Evolutionary conservation across 2,113 vertebrate species (phyloP), one percentile per base, ranked within the genome.

Genomic region (Capricornis sumatraensis): DNA sequence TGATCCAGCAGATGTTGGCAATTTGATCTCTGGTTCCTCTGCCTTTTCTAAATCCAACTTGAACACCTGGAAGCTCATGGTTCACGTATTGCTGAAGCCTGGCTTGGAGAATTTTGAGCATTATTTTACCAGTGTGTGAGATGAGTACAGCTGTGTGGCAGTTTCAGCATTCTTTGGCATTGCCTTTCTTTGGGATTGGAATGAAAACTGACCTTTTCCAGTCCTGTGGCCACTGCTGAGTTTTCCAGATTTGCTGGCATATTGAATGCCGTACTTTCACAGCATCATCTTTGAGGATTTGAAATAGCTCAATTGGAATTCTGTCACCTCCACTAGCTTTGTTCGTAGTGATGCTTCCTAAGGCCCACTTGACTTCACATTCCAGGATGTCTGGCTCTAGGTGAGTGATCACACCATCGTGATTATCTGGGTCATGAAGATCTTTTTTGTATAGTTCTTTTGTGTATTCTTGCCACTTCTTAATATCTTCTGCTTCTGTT

Each of bases 101-200:
- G 62, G 62, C 7, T 21, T 67, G 17, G 33, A 67, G 33, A 36
- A 67, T 36, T 36, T 67, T 36, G 17, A 67, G 64, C 64, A 36
- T 36, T 67, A 67, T 1, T 67, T 67, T 36, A 67, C 17, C 21
- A 10, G 64, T 5, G 4, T 67, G 33, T 67, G 33, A 67, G 33
- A 67, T 36, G 64, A 36, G 33, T 36, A 0, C 64, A 67, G 1
- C 0, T 67, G 33, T 36, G 33, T 1, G 8, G 33, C 2, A 67
- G 64, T 36, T 21, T 36, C 33, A 67, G n/a, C 64, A 36, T 67
- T 67, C 64, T 67, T 5, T 71, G n/a, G 64, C 17, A 36, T 71
- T 67, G 64, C 17, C n/a, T 71, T 71, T 71, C 64, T 71, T 71
- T 71, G 64, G 17, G 8, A 36, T 21, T 36, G 17, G n/a, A 36